Conservation (phyloP, 2,113 vertebrate genomes). For the Oncorhynchus keta region DNA sequence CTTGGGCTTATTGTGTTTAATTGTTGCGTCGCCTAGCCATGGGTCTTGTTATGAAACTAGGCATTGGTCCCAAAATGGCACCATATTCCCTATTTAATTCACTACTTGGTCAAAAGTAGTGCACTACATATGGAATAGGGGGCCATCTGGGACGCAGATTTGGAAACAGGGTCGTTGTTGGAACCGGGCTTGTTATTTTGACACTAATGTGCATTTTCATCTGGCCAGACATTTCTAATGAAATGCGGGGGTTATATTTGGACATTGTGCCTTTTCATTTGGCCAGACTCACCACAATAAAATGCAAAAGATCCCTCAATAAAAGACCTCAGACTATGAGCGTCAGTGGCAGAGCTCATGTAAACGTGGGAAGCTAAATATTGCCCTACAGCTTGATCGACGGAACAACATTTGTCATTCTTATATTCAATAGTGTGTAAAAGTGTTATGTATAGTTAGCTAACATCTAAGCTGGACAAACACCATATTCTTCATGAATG, state of each 20-base stretch:
- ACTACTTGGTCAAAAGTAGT: too few species aligned
- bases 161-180: conserved; percentile 39
- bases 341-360: conserved; percentile 44
- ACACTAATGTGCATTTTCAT: too few species aligned
- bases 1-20: conserved; percentile 37
- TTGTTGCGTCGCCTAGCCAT: conserved; percentile 42
- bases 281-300: conserved; percentile 54
- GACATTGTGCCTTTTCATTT: conserved; percentile 45
- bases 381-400: conserved; percentile 33
- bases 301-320: conserved; percentile 49
- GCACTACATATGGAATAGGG: too few species aligned
- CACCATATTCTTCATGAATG: conserved; percentile 9
- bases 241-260: conserved; percentile 54
- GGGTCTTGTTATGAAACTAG: conserved; percentile 57
- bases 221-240: conserved; percentile 26
- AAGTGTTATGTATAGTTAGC: neutral
- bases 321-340: conserved; percentile 65
- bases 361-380: conserved; percentile 19
- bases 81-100: too few species aligned
- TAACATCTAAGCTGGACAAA: conserved; percentile 18
- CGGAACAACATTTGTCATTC: conserved; percentile 22
- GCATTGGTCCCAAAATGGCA: neutral
- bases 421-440: neutral
- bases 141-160: neutral
- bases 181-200: conserved; percentile 35